phyloP scores from a whole-genome alignment of 1,140 invertebrate species.

The Brachionus rubens region DNA sequence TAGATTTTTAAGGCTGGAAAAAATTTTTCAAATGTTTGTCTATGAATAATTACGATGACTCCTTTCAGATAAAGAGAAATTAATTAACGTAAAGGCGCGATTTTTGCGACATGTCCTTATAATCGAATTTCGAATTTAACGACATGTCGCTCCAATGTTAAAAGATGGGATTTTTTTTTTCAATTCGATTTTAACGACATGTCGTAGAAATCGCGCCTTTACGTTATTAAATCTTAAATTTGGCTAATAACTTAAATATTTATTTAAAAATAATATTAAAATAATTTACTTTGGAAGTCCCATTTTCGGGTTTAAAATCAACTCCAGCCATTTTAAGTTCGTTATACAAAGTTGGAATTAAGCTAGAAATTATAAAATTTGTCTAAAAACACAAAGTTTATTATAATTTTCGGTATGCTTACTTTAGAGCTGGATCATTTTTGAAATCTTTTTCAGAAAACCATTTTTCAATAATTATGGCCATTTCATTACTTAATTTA shows the following conservation, averaged over 20 bases:
- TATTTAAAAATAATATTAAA: not conserved
- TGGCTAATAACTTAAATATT: not conserved
- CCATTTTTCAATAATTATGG: slow-evolving; percentile 38
- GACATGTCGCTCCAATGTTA: too few species aligned
- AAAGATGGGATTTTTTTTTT: too few species aligned
- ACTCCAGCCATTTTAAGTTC: not conserved
- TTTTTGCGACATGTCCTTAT: too few species aligned
- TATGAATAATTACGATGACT: too few species aligned
- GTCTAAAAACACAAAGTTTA: not conserved
- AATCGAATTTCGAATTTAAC: too few species aligned
- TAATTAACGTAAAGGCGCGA: too few species aligned
- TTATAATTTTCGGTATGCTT: not conserved
- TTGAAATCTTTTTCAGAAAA: slow-evolving; percentile 20
- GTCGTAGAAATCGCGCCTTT: too few species aligned
- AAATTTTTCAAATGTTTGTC: too few species aligned
- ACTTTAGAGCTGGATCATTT: slow-evolving; percentile 27
- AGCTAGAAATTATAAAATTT: not conserved
- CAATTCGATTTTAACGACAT: too few species aligned
- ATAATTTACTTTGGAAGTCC: not conserved
- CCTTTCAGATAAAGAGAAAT: too few species aligned
- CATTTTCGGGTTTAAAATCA: not conserved
- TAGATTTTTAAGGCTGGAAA: too few species aligned
- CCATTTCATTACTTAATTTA: slow-evolving; percentile 24
- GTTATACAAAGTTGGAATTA: not conserved
- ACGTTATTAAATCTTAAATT: too few species aligned